A percentile compares a stretch with the other conserved stretches of the same genome.
Evolutionary conservation across 2,797 vertebrate genomes (phyloP).

Genomic region (Sorex maritimensis): DNA sequence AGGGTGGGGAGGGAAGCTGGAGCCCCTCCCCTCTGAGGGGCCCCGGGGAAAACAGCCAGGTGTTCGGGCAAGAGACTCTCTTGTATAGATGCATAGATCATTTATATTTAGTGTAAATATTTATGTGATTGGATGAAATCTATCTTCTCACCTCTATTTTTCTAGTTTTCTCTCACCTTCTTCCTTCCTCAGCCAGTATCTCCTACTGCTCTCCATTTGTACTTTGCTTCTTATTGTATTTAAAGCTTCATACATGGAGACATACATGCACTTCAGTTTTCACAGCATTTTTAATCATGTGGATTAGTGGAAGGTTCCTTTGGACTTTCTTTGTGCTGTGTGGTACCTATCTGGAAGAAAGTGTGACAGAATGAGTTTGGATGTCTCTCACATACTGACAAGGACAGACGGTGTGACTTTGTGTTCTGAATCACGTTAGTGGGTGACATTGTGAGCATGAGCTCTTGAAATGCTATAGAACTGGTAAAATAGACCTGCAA

Average conservation of each 20-base stretch:
- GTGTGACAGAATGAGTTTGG: slow-evolving; percentile 54
- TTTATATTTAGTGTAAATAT: not conserved
- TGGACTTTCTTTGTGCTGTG: not conserved
- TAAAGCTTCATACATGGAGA: not conserved
- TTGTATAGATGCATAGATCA: not conserved
- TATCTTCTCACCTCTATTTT: not conserved
- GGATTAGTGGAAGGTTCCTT: slow-evolving; percentile 25
- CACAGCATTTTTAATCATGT: slow-evolving; percentile 1
- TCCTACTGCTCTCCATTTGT: not conserved
- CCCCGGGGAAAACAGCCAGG: too few species aligned
- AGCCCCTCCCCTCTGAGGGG: too few species aligned
- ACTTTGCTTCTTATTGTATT: not conserved
- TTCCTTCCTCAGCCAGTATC: not conserved
- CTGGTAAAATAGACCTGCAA: not conserved
- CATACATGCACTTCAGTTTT: not conserved
- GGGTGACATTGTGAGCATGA: slow-evolving; percentile 26
- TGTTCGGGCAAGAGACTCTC: too few species aligned
- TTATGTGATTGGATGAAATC: not conserved
- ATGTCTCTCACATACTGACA: not conserved
- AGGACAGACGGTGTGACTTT: not conserved
- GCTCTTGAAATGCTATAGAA: slow-evolving; percentile 48
- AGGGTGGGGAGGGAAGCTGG: too few species aligned
- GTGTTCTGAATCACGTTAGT: not conserved
- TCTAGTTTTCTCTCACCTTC: not conserved
- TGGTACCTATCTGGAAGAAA: slow-evolving; percentile 16